phyloP scores from a whole-genome alignment of 2,113 vertebrate genomes.

The Loxodonta africana region DNA sequence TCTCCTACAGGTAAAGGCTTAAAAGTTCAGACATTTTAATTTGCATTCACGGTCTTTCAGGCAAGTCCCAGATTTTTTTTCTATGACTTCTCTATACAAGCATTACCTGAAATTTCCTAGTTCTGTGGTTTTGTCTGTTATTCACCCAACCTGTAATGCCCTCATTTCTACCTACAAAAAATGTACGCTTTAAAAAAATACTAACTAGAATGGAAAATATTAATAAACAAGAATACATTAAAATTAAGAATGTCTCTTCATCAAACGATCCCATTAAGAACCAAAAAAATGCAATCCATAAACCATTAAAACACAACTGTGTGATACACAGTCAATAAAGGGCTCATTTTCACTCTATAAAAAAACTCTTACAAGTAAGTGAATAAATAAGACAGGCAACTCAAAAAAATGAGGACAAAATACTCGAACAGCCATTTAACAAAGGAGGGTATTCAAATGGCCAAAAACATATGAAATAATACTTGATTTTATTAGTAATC shows the following conservation, averaged over 20 bases:
- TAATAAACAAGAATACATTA: background rate
- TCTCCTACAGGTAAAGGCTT: background rate
- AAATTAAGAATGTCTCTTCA: background rate
- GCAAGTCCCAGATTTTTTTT: background rate
- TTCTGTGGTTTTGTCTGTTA: background rate
- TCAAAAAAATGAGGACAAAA: background rate
- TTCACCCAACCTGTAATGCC: background rate
- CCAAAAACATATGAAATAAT: background rate
- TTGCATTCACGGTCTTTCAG: background rate
- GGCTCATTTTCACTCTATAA: background rate
- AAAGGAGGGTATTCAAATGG: background rate
- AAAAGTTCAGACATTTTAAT: background rate
- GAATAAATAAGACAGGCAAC: background rate
- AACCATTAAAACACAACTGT: background rate
- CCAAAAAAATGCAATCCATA: background rate
- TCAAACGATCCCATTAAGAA: background rate
- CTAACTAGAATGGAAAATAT: background rate
- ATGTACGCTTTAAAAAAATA: background rate
- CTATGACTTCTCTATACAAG: background rate
- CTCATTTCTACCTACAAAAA: background rate
- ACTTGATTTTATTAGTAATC: background rate
- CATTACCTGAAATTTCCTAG: background rate
- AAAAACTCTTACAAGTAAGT: background rate
- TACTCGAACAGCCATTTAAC: background rate
- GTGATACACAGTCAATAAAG: background rate